Evolutionary conservation across 2,113 vertebrate species (phyloP), one percentile per base, ranked within the genome.

Genomic region (Mola mola): DNA sequence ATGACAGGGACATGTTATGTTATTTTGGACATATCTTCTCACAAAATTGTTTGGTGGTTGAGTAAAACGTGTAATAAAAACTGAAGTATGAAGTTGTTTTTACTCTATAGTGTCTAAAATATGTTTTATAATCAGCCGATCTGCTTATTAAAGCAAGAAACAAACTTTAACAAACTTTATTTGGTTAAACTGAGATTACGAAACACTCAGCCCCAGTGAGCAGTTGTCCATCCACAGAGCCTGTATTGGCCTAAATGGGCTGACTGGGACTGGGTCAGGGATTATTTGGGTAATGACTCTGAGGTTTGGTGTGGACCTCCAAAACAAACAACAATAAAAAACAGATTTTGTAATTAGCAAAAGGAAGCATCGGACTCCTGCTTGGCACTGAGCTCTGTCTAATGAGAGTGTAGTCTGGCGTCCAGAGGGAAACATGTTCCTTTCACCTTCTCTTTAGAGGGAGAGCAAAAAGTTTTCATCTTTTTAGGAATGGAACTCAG

Each of bases 261-360:
- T n/a, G 2, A 33, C 37, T 63, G 46, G 34, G 62, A 37, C 16
- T 8, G 24, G 7, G 5, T 8, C 2, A 25, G 19, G 22, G 26
- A 6, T 3, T 33, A 38, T 19, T 11, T 29, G 21, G 16, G 6
- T 28, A 21, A 22, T 22, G 40, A 9, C 49, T 37, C 49, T 43
- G 21, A 51, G 28, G 38, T 42, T 19, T 43, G 37, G 15, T 42
- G 15, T 2, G 3, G 29, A 26, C 16, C 11, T 52, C 37, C n/a
- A 43, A 64, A 64, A 33, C n/a, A n/a, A n/a, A 25, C 49, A 36
- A 20, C 16, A 11, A 15, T n/a, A n/a, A n/a, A n/a, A n/a, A n/a
- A n/a, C n/a, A n/a, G n/a, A n/a, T n/a, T n/a, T n/a, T n/a, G n/a
- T 66, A 48, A 37, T 17, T 42, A 47, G 40, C 16, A 22, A 21